Evolutionary conservation across 2,888 invertebrate species (phyloP).

Genomic region (Nycteola revayana): DNA sequence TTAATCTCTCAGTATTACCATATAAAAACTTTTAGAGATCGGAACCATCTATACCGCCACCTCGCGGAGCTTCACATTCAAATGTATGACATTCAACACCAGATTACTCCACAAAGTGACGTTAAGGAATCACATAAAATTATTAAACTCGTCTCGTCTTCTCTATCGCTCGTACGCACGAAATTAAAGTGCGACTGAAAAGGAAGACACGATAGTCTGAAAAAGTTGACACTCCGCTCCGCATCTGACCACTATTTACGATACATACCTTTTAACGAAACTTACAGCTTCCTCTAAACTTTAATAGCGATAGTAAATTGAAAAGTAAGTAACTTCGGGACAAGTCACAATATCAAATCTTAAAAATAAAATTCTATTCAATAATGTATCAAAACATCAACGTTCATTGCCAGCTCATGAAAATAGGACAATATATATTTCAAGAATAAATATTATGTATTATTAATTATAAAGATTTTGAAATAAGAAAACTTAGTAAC

Average conservation of each 20-base stretch:
- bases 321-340: slow-evolving; percentile 56
- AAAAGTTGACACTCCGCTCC: slow-evolving; percentile 13
- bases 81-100: slow-evolving; percentile 17
- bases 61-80: neutral
- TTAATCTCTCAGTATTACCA: slow-evolving; percentile 31
- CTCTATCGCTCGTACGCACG: slow-evolving; percentile 9
- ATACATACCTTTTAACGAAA: slow-evolving; percentile 31
- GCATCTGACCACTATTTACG: slow-evolving; percentile 26
- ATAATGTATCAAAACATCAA: slow-evolving; percentile 53
- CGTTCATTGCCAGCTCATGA: slow-evolving; percentile 32
- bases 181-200: slow-evolving; percentile 10
- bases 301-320: slow-evolving; percentile 55
- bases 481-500: no score
- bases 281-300: slow-evolving; percentile 46
- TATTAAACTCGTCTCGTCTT: slow-evolving; percentile 14
- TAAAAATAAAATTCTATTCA: slow-evolving; percentile 46
- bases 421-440: slow-evolving; percentile 19
- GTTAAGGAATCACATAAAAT: slow-evolving; percentile 12
- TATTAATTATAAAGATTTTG: no score
- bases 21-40: slow-evolving; percentile 34
- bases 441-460: neutral
- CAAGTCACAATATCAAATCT: slow-evolving; percentile 68
- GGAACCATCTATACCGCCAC: slow-evolving; percentile 1
- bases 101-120: no score
- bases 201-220: slow-evolving; percentile 7